Evolutionary conservation across 30 jellyfish, hydroid and myxozoan genomes (phyloP).

Genomic region (Hydractinia echinata): DNA sequence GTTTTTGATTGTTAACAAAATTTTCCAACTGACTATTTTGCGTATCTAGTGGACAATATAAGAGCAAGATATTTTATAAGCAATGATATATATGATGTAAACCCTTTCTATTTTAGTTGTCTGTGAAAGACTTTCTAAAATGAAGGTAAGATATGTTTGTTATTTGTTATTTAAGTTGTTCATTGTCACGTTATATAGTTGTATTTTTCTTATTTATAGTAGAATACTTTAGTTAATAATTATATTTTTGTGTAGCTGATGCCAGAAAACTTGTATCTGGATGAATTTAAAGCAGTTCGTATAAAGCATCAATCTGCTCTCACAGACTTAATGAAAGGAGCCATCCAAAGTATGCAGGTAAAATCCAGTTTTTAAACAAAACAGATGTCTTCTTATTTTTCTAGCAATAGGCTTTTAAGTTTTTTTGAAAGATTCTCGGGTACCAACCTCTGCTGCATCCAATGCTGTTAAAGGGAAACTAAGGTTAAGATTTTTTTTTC

Average conservation of each 20-base stretch:
- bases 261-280: constrained; percentile 54
- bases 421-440: no score
- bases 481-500: no score
- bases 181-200: neutral
- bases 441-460: neutral
- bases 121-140: constrained; percentile 4
- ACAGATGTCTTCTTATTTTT: no score
- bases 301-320: constrained; percentile 52
- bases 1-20: no score
- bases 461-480: neutral
- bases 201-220: neutral
- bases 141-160: constrained; percentile 12
- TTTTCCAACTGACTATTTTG: no score
- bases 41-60: no score
- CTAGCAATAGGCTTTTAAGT: no score
- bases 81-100: no score
- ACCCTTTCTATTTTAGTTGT: neutral
- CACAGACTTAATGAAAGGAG: constrained; percentile 45
- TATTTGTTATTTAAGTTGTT: neutral
- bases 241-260: constrained; percentile 36
- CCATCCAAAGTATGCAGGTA: constrained; percentile 28
- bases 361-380: no score
- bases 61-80: no score
- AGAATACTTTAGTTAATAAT: neutral
- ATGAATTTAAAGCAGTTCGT: constrained; percentile 66